phyloP scores from a whole-genome alignment of 2,888 invertebrate genomes.

The Cheilosia variabilis region DNA sequence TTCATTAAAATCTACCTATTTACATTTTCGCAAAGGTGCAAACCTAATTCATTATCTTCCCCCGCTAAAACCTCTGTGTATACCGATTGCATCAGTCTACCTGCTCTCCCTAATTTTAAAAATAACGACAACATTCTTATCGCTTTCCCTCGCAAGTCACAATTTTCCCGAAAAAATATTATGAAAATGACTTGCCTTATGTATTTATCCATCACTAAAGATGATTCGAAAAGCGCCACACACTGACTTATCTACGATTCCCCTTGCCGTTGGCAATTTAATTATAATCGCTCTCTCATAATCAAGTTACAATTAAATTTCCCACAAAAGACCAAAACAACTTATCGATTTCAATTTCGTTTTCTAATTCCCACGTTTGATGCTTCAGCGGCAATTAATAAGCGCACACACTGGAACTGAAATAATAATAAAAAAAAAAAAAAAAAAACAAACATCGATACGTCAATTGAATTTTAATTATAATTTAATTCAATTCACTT shows the following conservation, averaged over 20 bases:
- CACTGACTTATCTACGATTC: background rate
- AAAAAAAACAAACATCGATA: background rate
- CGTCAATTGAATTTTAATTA: conserved; percentile 57
- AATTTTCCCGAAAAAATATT: conserved; percentile 7
- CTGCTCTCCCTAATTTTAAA: background rate
- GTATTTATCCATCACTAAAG: background rate
- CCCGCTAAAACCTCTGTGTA: no score
- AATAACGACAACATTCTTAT: background rate
- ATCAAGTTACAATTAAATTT: conserved; percentile 65
- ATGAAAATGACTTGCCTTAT: background rate
- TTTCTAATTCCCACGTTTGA: conserved; percentile 71
- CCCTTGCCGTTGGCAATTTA: conserved; percentile 36
- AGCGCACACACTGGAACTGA: conserved; percentile 24
- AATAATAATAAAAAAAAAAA: background rate
- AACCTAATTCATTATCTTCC: no score
- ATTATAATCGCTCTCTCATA: conserved; percentile 50
- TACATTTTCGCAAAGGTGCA: no score
- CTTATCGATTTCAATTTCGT: conserved; percentile 67
- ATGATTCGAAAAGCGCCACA: background rate
- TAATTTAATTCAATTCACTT: conserved; percentile 42
- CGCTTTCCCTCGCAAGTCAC: conserved; percentile 31
- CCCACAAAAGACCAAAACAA: conserved; percentile 37
- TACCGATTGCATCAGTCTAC: no score
- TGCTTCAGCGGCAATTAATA: conserved; percentile 53
- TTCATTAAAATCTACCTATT: no score